Conservation (phyloP, 2,888 invertebrate species). For the Phrixothrix hirtus region DNA sequence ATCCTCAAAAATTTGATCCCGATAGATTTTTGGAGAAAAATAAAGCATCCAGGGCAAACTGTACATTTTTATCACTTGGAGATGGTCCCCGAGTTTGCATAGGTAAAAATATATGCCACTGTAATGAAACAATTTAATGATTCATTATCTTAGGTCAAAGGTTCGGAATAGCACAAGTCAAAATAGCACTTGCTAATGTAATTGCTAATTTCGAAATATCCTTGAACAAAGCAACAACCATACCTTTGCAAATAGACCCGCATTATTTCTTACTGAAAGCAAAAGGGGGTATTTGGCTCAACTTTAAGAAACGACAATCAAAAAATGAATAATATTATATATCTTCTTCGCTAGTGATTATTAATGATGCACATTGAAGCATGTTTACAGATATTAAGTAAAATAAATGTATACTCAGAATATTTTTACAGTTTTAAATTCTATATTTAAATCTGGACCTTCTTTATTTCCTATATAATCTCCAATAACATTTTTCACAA, state of each 20-base stretch:
- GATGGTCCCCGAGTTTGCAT: slow-evolving; percentile 40
- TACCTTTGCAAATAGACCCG: slow-evolving; percentile 39
- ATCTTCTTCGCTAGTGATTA: too few relatives aligned
- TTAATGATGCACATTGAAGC: too few relatives aligned
- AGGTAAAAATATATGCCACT: neutral
- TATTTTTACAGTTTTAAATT: too few relatives aligned
- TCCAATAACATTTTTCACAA: neutral
- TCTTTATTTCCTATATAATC: too few relatives aligned
- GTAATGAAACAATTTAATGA: neutral
- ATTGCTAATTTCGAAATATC: slow-evolving; percentile 47
- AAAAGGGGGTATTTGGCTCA: slow-evolving; percentile 39
- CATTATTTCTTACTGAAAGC: slow-evolving; percentile 34
- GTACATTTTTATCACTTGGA: slow-evolving; percentile 43
- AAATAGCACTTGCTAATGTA: slow-evolving; percentile 49
- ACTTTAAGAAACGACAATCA: slow-evolving; percentile 29
- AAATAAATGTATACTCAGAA: too few relatives aligned
- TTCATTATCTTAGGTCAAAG: slow-evolving; percentile 36
- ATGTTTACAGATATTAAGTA: too few relatives aligned
- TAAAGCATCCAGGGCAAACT: slow-evolving; percentile 38
- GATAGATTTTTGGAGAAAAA: slow-evolving; percentile 50
- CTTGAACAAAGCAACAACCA: slow-evolving; percentile 41
- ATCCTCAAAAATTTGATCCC: slow-evolving; percentile 53
- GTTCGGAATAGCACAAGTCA: slow-evolving; percentile 46
- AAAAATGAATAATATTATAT: too few relatives aligned
- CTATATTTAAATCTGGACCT: too few relatives aligned